Percentiles rank a stretch among this genome's conserved stretches.
These are phyloP conservation scores for Protobothrops flavoviridis DNA, from an alignment of 2,113 vertebrate genomes.

Conservation along the genomic window DNA sequence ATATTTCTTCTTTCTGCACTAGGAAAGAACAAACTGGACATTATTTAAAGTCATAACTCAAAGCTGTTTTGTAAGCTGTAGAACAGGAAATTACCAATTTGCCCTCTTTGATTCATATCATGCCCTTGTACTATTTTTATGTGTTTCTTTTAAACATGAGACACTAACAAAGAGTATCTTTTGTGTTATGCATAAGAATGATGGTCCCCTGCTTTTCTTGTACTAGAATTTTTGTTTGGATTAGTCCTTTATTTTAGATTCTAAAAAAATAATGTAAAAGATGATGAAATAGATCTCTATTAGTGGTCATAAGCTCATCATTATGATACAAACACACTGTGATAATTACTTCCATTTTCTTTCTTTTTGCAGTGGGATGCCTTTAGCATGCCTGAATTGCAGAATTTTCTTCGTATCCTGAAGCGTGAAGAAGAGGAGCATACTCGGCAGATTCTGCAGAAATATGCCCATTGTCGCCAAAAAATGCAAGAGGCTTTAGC, in stretches of 20 bases:
- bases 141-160: not conserved
- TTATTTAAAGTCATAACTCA: not conserved
- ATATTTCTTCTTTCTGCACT: not conserved
- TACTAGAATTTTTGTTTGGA: not conserved
- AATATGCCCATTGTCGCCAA: constrained; percentile 81
- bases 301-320: not conserved
- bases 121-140: not conserved
- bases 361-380: constrained; percentile 85
- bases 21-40: not conserved
- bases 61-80: not conserved
- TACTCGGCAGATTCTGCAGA: constrained; percentile 83
- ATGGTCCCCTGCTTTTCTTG: not conserved
- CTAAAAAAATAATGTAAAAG: not conserved
- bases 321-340: not conserved
- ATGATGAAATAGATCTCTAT: not conserved
- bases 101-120: not conserved
- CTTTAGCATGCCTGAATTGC: constrained; percentile 89
- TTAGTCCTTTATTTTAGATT: not conserved
- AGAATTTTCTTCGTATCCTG: constrained; percentile 91
- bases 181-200: not conserved
- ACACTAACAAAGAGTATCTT: not conserved
- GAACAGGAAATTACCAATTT: not conserved
- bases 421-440: constrained; percentile 92
- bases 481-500: constrained; percentile 84
- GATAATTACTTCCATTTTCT: not conserved